Evolutionary conservation across 1,140 invertebrate genomes (phyloP), one percentile per base, ranked within the genome.

Genomic region (Magallana angulata): DNA sequence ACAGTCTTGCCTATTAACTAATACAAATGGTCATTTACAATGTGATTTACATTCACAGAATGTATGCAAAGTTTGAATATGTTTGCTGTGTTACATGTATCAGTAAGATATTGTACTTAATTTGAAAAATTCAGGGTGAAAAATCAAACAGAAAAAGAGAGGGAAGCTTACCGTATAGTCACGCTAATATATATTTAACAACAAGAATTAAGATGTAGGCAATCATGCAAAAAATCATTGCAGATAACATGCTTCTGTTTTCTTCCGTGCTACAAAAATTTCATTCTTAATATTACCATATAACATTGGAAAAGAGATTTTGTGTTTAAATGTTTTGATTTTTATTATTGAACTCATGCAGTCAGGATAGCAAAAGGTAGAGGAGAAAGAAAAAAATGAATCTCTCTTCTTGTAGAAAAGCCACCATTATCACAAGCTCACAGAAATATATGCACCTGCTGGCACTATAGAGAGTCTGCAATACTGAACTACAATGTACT

Each of bases 321-420:
- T 36, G 24, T 9, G 7, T 36, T 76, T 12, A 76, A 30, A 30
- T 76, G 24, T 14, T 76, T 24, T 76, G 68, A 30, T 76, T 76
- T 68, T 76, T 76, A 30, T 76, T 76, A 30, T 76, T 76, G 11
- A 76, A 30, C 11, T 76, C 18, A 76, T 24, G 68, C 68, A 76
- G 68, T 76, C 68, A 76, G 68, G 68, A 76, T 76, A 30, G 68
- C 68, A 24, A 76, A 76, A 76, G 68, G 68, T 76, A 76, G 68
- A 76, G 68, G 68, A 30, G 68, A 12, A 76, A 71, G 36, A 76
- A 30, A 76, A 76, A 48, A 48, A 48, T 4, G 36, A 48, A 4
- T 76, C 36, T 76, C 68, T 48, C 68, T 76, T 24, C 68, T 76
- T 30, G 68, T 76, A 76, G 68, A 76, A 76, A 76, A 76, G 5